These are phyloP conservation scores for Synergus japonicus DNA, from an alignment of 2,888 invertebrate genomes.

Conservation along the genomic window DNA sequence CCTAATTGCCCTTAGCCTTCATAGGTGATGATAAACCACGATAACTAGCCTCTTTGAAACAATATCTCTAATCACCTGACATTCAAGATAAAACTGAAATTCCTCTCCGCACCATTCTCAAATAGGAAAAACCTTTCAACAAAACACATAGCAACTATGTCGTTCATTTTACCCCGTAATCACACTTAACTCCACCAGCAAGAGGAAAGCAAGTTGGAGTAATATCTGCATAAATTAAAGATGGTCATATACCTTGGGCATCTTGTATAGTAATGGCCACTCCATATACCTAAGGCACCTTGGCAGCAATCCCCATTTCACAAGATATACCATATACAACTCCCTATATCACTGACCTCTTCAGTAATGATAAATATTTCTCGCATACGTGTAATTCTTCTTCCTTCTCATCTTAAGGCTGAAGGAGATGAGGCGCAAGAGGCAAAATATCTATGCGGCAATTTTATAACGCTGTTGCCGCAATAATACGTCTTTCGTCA, in stretches of 20 bases:
- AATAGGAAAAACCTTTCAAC: conserved; percentile 20
- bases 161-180: conserved; percentile 29
- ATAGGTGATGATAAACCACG: not conserved
- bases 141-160: conserved; percentile 36
- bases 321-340: conserved; percentile 16
- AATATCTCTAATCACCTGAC: not conserved
- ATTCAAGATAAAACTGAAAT: conserved; percentile 12
- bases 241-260: conserved; percentile 30
- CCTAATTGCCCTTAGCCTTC: not conserved
- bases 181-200: conserved; percentile 17
- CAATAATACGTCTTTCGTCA: conserved; percentile 18
- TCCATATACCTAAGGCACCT: conserved; percentile 25
- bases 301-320: conserved; percentile 14
- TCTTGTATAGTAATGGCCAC: conserved; percentile 22
- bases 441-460: not conserved
- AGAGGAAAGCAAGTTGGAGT: conserved; percentile 25
- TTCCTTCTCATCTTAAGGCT: not conserved
- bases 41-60: conserved; percentile 7
- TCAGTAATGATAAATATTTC: conserved; percentile 25
- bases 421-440: not conserved
- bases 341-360: conserved; percentile 30
- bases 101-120: not conserved
- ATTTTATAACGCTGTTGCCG: conserved; percentile 1
- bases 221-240: conserved; percentile 37
- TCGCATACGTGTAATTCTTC: not conserved